These are phyloP conservation scores for Phalloptychus januarius DNA, from an alignment of 2,797 vertebrate genomes.

Conservation along the genomic window DNA sequence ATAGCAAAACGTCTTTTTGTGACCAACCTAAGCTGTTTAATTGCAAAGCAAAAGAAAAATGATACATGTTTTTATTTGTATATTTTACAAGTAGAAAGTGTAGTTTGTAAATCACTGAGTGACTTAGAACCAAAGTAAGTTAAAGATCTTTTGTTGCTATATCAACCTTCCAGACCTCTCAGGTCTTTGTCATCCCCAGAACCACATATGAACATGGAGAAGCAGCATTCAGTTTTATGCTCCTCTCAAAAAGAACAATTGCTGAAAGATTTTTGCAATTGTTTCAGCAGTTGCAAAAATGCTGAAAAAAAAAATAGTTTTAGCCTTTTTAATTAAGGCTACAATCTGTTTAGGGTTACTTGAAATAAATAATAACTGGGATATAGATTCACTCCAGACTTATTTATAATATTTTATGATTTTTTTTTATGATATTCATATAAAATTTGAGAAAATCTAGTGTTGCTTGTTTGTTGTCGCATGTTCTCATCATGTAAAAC, in stretches of 20 bases:
- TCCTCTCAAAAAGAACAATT: neutral
- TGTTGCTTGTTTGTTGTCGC: too few relatives aligned
- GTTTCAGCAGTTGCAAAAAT: too few relatives aligned
- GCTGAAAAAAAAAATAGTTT: too few relatives aligned
- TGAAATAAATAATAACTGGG: neutral
- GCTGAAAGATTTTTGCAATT: too few relatives aligned
- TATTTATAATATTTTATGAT: neutral
- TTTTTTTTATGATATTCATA: neutral
- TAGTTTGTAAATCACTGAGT: neutral
- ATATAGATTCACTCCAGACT: neutral
- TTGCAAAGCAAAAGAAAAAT: neutral
- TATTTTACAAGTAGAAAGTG: neutral
- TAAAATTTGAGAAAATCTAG: too few relatives aligned
- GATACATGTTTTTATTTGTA: neutral
- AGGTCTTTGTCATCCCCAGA: neutral
- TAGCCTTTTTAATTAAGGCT: neutral
- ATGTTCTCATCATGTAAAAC: neutral
- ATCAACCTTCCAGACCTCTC: neutral
- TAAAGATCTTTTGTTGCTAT: too few relatives aligned
- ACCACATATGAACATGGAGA: neutral
- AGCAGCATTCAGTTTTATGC: neutral
- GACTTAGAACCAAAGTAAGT: neutral
- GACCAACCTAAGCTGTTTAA: neutral
- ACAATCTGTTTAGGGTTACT: neutral
- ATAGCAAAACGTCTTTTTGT: neutral